Base-by-base conservation (phyloP, 2,797 vertebrate genomes). In the Enteromius fasciolatus region DNA sequence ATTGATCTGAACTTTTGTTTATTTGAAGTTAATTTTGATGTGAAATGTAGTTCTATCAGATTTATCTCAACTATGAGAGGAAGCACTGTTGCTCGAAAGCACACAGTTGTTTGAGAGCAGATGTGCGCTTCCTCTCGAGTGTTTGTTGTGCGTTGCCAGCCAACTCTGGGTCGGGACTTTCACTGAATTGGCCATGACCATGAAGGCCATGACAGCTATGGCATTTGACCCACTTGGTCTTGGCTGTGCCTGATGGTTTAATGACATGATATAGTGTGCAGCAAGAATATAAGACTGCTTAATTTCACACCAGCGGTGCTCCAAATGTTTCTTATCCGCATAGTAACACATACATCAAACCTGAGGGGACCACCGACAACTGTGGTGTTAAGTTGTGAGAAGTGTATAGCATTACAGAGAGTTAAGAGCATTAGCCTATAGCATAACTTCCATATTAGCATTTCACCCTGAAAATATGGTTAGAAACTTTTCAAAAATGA, bases 201-300 rank as follows among this genome's bases (percentile, higher is more conserved):
- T 76, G 63, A 63, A 74, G 80, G 79, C 14, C 74, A 86, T 84
- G 79, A 54, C 64, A 86, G 75, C 66, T 76, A 70, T 86, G 80
- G 76, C 59, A 88, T 86, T 80, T 84, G 80, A 78, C 57, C 69
- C 80, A 84, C 80, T 86, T 88, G 64, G 66, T 85, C 73, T 84
- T 54, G 70, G 76, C 85, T 79, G 74, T 78, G 75, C 36, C 48
- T 76, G 76, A 85, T 82, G 85, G 73, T 86, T 86, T 85, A 87
- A 86, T 80, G 82, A 76, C 70, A 76, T 84, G 84, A 84, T 83
- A 86, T 85, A 83, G 83, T 79, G 63, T 33, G 25, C 77, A 70
- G 52, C 50, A 70, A 77, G 54, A 76, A 82, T 76, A 81, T 69
- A 63, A 87, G 54, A 81, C 74, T 78, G 39, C 15, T 83, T 83